Base-by-base conservation (phyloP, 2,113 vertebrate species). In the Ptilorrhoa leucosticta region DNA sequence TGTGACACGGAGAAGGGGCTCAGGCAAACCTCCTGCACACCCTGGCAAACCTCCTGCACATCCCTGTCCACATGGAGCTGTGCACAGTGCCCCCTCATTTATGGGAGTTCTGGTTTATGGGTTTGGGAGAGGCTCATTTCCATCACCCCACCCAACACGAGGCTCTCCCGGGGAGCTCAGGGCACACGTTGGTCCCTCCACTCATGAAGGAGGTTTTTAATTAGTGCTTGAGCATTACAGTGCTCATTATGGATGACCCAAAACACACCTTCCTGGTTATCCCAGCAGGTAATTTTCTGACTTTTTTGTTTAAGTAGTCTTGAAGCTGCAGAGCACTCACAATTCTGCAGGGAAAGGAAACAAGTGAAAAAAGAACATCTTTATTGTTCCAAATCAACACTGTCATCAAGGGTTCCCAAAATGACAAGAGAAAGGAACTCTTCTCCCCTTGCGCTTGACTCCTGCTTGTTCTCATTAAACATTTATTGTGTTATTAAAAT, bases 191-290 rank as follows among this genome's bases (percentile, higher is more conserved):
- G 27, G 57, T 48, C 22, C 44, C 51, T 35, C 51, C 3, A 1
- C 4, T 58, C n/a, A 16, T 0, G 1, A 37, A 69, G 16, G 27
- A 28, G 21, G 9, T 16, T 61, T 77, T 53, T 53, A 53, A n/a
- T 70, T 28, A 24, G 26, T 13, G 24, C 23, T 71, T 26, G 26
- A 54, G 10, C 23, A 6, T 4, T 54, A 48, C 40, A 61, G 45
- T 16, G 40, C 40, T 89, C 22, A 8, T 40, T 24, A 11, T 0
- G n/a, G 24, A 19, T 17, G 7, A 79, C 26, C 28, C 22, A 47
- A 18, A 21, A 18, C 58, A 9, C 48, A 98, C 97, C 96, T 97
- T 98, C 90, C 97, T 96, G 73, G 79, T 96, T 44, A 97, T 64
- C 16, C 97, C 97, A 28, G 93, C 54, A 12, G 97, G 68, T 6